Percentiles rank a stretch among this genome's conserved stretches.
phyloP scores from a whole-genome alignment of 2,888 invertebrate genomes.

The Chymomyza fuscimana region DNA sequence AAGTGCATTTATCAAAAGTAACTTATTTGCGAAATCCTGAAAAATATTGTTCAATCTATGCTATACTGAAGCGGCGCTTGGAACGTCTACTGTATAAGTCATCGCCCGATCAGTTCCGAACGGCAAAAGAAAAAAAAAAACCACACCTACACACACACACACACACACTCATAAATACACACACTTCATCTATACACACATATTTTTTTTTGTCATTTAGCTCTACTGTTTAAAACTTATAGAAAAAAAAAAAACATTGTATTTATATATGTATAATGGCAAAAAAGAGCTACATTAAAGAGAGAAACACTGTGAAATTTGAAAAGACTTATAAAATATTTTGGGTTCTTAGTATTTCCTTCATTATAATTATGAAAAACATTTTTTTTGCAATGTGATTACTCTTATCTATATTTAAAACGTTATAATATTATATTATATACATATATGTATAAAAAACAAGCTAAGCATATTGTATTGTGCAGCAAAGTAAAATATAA shows the following conservation, averaged over 20 bases:
- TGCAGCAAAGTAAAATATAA: not conserved
- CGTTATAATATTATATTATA: constrained; percentile 5
- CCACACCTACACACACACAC: not conserved
- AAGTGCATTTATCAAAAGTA: too few relatives aligned
- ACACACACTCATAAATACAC: constrained; percentile 14
- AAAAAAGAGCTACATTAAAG: constrained; percentile 52
- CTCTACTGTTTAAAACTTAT: not conserved
- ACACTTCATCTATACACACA: not conserved
- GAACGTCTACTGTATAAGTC: not conserved
- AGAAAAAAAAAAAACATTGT: constrained; percentile 17
- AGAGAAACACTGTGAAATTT: constrained; percentile 72
- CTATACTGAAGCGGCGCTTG: too few relatives aligned
- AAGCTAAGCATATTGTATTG: not conserved
- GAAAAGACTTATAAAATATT: constrained; percentile 76
- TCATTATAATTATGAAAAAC: constrained; percentile 9
- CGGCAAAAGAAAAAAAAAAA: not conserved
- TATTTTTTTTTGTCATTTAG: constrained; percentile 6
- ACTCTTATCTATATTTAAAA: not conserved
- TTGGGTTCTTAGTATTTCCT: constrained; percentile 59
- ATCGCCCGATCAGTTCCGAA: not conserved
- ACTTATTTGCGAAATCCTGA: too few relatives aligned
- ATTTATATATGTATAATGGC: constrained; percentile 30
- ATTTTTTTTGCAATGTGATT: constrained; percentile 11
- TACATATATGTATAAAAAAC: not conserved
- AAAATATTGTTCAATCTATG: not conserved